phyloP scores from a whole-genome alignment of 2,797 vertebrate species.

The Parambassis ranga region DNA sequence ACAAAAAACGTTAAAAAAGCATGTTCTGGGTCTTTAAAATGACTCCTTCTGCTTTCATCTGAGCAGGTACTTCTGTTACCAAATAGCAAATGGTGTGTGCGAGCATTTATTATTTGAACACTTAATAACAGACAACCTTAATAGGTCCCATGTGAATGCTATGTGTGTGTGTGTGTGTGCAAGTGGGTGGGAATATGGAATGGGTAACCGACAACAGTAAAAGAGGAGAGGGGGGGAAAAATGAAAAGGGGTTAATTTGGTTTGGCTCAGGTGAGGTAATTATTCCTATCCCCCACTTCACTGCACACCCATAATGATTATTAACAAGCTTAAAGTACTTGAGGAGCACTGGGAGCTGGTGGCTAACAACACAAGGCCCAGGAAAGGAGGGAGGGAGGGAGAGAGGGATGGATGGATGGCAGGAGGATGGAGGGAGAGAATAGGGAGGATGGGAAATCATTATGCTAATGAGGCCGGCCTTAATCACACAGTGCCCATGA shows the following conservation, averaged over 20 bases:
- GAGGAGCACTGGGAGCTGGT: slow-evolving; percentile 93
- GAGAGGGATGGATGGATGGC: slow-evolving; percentile 66
- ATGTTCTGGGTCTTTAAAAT: background rate
- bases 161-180: slow-evolving; percentile 54
- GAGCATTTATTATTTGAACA: slow-evolving; percentile 76
- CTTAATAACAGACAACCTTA: slow-evolving; percentile 81
- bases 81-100: slow-evolving; percentile 70
- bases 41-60: slow-evolving; percentile 38
- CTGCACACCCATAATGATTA: slow-evolving; percentile 98
- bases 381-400: slow-evolving; percentile 59
- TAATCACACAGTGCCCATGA: slow-evolving; percentile 87
- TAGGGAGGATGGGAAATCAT: slow-evolving; percentile 86
- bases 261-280: slow-evolving; percentile 99
- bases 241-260: slow-evolving; percentile 89
- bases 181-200: slow-evolving; percentile 64
- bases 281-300: slow-evolving; percentile 94
- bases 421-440: slow-evolving; percentile 64
- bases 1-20: too few relatives aligned
- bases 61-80: slow-evolving; percentile 59
- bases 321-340: slow-evolving; percentile 95
- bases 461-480: slow-evolving; percentile 91
- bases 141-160: slow-evolving; percentile 82
- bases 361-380: slow-evolving; percentile 85
- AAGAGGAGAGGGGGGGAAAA: slow-evolving; percentile 53
- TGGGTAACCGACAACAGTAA: slow-evolving; percentile 75